A percentile compares a stretch with the other conserved stretches of the same genome.
Conservation (phyloP, 2,888 invertebrate genomes). For the Dorcus hopei region DNA sequence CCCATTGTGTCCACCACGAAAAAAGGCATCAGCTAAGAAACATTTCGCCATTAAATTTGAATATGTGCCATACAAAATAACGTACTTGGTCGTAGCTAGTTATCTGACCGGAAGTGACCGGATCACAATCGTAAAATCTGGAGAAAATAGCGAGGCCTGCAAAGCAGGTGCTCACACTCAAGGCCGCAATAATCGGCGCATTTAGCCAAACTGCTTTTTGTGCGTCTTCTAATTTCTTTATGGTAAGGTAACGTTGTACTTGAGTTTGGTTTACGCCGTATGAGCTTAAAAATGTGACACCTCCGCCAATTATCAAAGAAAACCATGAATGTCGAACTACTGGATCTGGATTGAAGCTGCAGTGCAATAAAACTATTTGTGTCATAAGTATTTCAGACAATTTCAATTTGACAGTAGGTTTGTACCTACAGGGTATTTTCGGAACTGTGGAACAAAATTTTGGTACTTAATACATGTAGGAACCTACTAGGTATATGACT, state of each 20-base stretch:
- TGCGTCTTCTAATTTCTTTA: constrained; percentile 63
- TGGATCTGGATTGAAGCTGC: constrained; percentile 73
- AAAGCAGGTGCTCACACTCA: constrained; percentile 66
- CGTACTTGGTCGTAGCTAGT: constrained; percentile 60
- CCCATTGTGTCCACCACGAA: constrained; percentile 72
- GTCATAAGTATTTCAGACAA: background rate
- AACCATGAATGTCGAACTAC: constrained; percentile 82
- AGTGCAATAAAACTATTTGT: background rate
- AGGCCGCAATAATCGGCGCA: constrained; percentile 68
- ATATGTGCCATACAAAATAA: background rate
- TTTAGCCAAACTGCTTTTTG: constrained; percentile 71
- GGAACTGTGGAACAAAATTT: too few species aligned
- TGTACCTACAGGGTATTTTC: too few species aligned
- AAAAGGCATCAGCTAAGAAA: constrained; percentile 60
- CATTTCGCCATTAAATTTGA: background rate
- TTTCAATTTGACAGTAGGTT: background rate
- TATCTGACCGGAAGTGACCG: constrained; percentile 59
- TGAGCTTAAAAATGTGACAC: constrained; percentile 73
- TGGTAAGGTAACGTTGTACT: constrained; percentile 65
- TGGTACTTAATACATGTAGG: too few species aligned
- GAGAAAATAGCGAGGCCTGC: constrained; percentile 73
- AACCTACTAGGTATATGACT: too few species aligned
- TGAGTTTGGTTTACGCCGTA: constrained; percentile 67
- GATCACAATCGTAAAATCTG: constrained; percentile 77
- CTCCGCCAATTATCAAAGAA: constrained; percentile 76